Evolutionary conservation across 2,888 invertebrate species (phyloP), one percentile per base, ranked within the genome.

Genomic region (Coelinius sp.): DNA sequence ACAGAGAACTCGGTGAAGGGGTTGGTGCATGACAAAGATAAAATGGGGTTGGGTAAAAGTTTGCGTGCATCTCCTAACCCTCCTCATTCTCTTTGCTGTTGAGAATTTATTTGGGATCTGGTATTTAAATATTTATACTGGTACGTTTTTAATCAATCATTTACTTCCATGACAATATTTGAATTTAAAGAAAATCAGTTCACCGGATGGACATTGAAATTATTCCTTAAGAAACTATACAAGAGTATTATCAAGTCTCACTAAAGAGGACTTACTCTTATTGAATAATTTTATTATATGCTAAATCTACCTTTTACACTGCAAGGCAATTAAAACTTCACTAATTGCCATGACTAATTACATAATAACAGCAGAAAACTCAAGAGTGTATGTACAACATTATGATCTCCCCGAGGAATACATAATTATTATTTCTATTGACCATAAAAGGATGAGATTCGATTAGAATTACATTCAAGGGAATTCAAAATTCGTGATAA

Each of bases 301-400:
- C 25, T 70, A 77, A 77, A 80, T 79, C 80, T 77, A 81, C 4
- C 82, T 84, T 81, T 49, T 20, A 81, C 80, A 78, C 75, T 80
- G 79, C 78, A 78, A 76, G 74, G 80, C 81, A 84, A 84, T 86
- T 84, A 86, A 85, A 85, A 86, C 83, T 85, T 86, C 78, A 82
- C 76, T 83, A 84, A 85, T 84, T 83, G 82, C 81, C 78, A 81
- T 77, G 80, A 79, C 79, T 80, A 84, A 85, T 85, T 83, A 81
- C 80, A 81, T 79, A 80, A 81, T 82, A 81, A 78, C 56, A 46
- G 67, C 46, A 20, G 46, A 49, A 8, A 20, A 8, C 20, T 20
- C 17, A 49, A 17, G 17, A 17, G 8, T 17, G n/a, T 44, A 20
- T 2, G 20, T 17, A 8, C 5, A 8, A 49, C 46, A 10, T 49